These are phyloP conservation scores for Stigmatopora argus DNA, from an alignment of 2,113 vertebrate species.

Conservation along the genomic window DNA sequence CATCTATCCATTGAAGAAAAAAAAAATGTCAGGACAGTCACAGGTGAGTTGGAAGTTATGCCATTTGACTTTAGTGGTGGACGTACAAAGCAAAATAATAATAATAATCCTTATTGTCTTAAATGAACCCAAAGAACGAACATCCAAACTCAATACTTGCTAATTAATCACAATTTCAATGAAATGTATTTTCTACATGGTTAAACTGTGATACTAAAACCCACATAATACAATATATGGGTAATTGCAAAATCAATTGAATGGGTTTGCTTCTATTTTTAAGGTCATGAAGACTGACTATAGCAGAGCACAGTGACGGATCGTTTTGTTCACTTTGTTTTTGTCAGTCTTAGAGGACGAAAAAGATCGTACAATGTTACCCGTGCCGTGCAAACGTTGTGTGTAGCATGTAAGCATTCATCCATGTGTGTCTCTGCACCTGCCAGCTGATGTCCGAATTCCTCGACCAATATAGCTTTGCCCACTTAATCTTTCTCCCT, in stretches of 20 bases:
- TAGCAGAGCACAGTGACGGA: neutral
- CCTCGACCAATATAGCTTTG: slow-evolving; percentile 61
- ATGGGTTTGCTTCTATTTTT: slow-evolving; percentile 1
- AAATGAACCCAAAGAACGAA: neutral
- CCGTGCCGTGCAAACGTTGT: slow-evolving; percentile 22
- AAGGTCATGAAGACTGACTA: neutral
- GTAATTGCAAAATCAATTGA: neutral
- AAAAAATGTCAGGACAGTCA: too few relatives aligned
- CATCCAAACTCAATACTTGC: neutral
- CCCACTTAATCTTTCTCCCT: slow-evolving; percentile 36
- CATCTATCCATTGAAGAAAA: neutral
- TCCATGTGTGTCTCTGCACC: slow-evolving; percentile 52
- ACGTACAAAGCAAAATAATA: too few relatives aligned
- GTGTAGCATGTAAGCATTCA: neutral
- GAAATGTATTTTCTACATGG: neutral
- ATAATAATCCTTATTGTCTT: neutral
- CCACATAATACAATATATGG: neutral
- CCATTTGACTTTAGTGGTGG: neutral
- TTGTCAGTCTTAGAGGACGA: slow-evolving; percentile 20
- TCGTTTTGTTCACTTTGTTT: slow-evolving; percentile 14
- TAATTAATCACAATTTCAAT: neutral
- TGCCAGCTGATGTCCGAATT: slow-evolving; percentile 63
- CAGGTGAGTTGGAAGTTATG: neutral
- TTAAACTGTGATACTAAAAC: neutral
- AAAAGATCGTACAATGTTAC: slow-evolving; percentile 8